A percentile compares a stretch with the other conserved stretches of the same genome.
These are phyloP conservation scores for Spea multiplicata DNA, from an alignment of 2,113 vertebrate species.

Conservation along the genomic window DNA sequence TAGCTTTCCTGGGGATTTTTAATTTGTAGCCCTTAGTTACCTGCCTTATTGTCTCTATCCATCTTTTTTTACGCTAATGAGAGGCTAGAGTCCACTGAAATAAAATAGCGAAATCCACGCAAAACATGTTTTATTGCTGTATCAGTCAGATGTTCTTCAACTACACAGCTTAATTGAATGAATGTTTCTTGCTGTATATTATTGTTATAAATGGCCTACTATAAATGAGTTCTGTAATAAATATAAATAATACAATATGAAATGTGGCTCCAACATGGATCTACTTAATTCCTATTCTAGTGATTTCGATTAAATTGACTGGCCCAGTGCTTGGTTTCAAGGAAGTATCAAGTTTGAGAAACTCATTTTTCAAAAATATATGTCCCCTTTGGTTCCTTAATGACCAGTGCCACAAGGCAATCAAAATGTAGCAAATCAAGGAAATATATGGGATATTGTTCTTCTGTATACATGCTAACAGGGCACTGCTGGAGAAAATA, in stretches of 20 bases:
- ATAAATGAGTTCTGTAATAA: conserved; percentile 66
- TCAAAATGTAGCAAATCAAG: conserved; percentile 45
- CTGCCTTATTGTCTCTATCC: conserved; percentile 64
- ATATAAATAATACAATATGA: conserved; percentile 68
- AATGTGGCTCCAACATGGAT: conserved; percentile 64
- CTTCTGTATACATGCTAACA: conserved; percentile 25
- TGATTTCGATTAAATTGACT: conserved; percentile 53
- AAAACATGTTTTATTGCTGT: conserved; percentile 55
- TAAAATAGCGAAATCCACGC: conserved; percentile 61
- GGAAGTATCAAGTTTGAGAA: conserved; percentile 47
- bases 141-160: conserved; percentile 52
- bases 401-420: conserved; percentile 63
- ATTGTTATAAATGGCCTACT: conserved; percentile 65
- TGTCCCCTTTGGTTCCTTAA: conserved; percentile 73
- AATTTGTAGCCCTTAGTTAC: conserved; percentile 82
- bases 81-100: conserved; percentile 56
- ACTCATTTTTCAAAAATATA: conserved; percentile 69
- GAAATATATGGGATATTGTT: conserved; percentile 29
- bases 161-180: conserved; percentile 56
- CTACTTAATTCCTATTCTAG: conserved; percentile 66
- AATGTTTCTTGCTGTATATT: conserved; percentile 56
- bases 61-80: conserved; percentile 53
- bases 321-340: conserved; percentile 13
- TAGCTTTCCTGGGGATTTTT: conserved; percentile 78
- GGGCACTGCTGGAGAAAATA: conserved; percentile 7